phyloP scores from a whole-genome alignment of 2,888 invertebrate species.

The Apamea monoglypha region DNA sequence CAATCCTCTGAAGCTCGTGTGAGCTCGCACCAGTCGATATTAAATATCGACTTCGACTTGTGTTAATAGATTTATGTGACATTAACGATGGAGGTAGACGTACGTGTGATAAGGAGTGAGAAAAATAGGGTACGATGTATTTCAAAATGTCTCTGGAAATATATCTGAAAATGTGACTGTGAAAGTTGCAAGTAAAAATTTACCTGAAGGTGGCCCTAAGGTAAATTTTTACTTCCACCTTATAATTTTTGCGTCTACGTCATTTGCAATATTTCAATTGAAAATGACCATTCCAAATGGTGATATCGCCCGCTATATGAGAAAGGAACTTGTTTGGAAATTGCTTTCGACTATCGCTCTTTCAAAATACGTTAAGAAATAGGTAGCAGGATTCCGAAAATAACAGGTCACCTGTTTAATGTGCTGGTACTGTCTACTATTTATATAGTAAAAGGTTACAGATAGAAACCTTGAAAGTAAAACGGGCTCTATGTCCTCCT shows the following conservation, averaged over 20 bases:
- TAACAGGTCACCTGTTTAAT: not conserved
- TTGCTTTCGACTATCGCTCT: not conserved
- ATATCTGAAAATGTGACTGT: not conserved
- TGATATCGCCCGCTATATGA: not conserved
- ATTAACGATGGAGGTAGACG: constrained; percentile 13
- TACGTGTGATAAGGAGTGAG: not conserved
- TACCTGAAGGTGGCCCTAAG: not conserved
- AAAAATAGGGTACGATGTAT: not conserved
- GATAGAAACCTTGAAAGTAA: not conserved
- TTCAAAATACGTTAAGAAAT: not conserved
- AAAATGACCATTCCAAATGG: not conserved
- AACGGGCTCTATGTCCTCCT: not conserved
- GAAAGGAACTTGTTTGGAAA: not conserved
- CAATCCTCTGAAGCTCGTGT: constrained; percentile 23
- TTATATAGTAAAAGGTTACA: not conserved
- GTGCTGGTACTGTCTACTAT: not conserved
- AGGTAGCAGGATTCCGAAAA: not conserved
- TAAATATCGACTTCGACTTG: constrained; percentile 37
- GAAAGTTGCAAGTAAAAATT: too few relatives aligned
- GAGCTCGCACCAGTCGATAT: constrained; percentile 32
- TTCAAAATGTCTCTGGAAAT: too few relatives aligned
- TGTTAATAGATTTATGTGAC: constrained; percentile 47
- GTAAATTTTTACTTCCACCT: not conserved
- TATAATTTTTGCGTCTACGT: not conserved
- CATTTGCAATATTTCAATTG: not conserved